phyloP scores from a whole-genome alignment of 2,113 vertebrate species.

The Lepus americanus region DNA sequence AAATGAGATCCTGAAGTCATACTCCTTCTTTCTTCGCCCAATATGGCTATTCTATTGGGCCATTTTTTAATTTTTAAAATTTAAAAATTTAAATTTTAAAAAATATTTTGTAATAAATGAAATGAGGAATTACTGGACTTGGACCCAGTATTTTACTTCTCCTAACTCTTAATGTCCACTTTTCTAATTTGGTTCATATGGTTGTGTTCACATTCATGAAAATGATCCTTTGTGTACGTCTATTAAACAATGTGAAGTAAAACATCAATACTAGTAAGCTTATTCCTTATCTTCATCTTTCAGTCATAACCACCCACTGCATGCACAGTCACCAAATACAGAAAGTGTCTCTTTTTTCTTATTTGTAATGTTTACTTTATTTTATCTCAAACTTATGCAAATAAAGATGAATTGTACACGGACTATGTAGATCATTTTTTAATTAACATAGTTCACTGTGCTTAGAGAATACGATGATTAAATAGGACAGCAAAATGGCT shows the following conservation, averaged over 20 bases:
- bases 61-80: neutral
- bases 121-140: slow-evolving; percentile 25
- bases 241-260: neutral
- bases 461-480: slow-evolving; percentile 70
- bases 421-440: slow-evolving; percentile 77
- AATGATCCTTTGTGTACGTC: neutral
- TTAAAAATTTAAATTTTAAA: no score
- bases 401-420: slow-evolving; percentile 76
- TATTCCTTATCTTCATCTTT: neutral
- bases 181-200: slow-evolving; percentile 38
- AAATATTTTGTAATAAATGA: slow-evolving; percentile 56
- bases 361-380: slow-evolving; percentile 61
- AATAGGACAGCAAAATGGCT: slow-evolving; percentile 78
- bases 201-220: slow-evolving; percentile 53
- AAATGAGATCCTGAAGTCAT: slow-evolving; percentile 1
- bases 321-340: slow-evolving; percentile 12
- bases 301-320: neutral
- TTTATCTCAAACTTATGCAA: slow-evolving; percentile 72
- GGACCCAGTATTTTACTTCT: neutral
- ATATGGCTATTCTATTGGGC: slow-evolving; percentile 41
- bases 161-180: neutral
- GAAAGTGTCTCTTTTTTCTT: slow-evolving; percentile 33
- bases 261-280: neutral
- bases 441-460: slow-evolving; percentile 79
- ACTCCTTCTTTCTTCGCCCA: slow-evolving; percentile 60